Base-by-base conservation (phyloP, 2,888 invertebrate genomes). In the Eugnorisma glareosa region DNA sequence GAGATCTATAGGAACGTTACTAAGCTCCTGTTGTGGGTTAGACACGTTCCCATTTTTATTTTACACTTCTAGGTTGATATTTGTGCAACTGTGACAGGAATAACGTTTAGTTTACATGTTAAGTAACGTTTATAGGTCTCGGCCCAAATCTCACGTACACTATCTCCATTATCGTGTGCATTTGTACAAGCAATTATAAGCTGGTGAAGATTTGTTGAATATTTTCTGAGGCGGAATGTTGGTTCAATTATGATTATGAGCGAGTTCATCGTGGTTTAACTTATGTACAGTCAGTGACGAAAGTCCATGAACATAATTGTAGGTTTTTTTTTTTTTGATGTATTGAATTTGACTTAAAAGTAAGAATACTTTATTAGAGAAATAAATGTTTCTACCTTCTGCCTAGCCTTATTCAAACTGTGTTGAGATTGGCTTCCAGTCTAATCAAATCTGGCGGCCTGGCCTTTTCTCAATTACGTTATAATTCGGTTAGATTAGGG, bases 181-280 rank as follows among this genome's bases (percentile, higher is more conserved):
- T 85, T 75, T 77, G 68, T 70, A 77, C 75, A 68, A 75, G 69
- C 75, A 81, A 78, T 88, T 83, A 79, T 73, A 80, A 35, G 61
- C 68, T 61, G 31, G 67, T 72, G 70, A 69, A 45, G 74, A 80
- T 81, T 64, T 48, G 68, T 59, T 18, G 61, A 63, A 83, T 86
- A 81, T 73, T 72, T 77, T 72, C 64, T 69, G 68, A 75, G 59
- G 57, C 31, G 64, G 80, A 85, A 86, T 77, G 83, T 80, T 80
- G 80, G 73, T 83, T 83, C 76, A 83, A 76, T 83, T 83, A 87
- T 72, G 28, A 78, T 48, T 66, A 74, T 57, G 51, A 77, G 66
- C 18, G 69, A 69, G 70, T 80, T 80, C 66, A 70, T 73, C 57
- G 28, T 72, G 68, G 67, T 59, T 68, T 24, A 67, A 73, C 45